Evolutionary conservation across 2,113 vertebrate genomes (phyloP).

Genomic region (Crotalus tigris): DNA sequence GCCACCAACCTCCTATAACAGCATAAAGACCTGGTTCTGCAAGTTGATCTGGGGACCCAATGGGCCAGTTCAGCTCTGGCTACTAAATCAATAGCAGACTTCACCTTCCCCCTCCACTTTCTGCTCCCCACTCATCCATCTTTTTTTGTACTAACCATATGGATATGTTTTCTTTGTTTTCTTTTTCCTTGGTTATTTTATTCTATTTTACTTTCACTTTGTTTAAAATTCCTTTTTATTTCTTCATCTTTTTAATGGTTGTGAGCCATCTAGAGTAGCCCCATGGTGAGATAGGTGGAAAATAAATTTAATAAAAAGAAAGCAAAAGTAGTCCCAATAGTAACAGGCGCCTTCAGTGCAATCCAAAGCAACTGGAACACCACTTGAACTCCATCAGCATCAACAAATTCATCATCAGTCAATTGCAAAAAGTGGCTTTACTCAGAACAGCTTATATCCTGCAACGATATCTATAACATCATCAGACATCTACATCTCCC

Average conservation of each 20-base stretch:
- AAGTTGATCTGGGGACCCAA: neutral
- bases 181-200: neutral
- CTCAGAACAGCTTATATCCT: neutral
- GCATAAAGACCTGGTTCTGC: neutral
- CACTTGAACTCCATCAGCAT: neutral
- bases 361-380: neutral
- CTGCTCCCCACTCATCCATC: neutral
- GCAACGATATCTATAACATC: neutral
- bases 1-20: neutral
- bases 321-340: neutral
- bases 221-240: neutral
- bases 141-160: neutral
- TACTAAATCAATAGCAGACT: neutral
- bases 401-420: neutral
- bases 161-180: neutral
- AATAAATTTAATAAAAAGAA: neutral
- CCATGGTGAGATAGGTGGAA: neutral
- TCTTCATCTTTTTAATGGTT: neutral
- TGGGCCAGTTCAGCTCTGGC: neutral
- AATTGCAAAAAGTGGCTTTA: neutral
- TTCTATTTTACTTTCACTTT: neutral
- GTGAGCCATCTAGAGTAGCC: neutral
- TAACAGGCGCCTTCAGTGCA: neutral
- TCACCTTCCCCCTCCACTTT: neutral
- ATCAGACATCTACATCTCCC: neutral